Conservation (phyloP, 2,113 vertebrate species). For the Corynorhinus townsendii region DNA sequence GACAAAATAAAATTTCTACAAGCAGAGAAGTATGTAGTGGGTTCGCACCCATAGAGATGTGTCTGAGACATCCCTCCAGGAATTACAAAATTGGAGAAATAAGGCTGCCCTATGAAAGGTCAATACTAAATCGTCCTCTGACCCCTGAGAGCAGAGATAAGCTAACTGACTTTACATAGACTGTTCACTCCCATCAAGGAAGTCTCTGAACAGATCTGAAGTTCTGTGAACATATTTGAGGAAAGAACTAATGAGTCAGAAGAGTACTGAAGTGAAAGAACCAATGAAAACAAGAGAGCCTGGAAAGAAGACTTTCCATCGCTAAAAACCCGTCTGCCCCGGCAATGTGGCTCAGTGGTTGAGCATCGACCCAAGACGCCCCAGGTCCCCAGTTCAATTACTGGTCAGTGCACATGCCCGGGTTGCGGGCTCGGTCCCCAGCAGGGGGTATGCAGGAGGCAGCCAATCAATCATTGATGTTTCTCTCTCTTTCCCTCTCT, state of each 20-base stretch:
- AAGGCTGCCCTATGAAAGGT: background rate
- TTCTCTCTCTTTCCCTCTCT: too few species aligned
- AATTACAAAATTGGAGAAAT: background rate
- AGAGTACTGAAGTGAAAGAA: background rate
- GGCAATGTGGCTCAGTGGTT: too few species aligned
- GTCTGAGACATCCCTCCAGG: background rate
- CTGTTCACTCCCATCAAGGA: background rate
- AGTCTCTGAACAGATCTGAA: background rate
- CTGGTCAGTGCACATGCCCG: too few species aligned
- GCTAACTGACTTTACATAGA: background rate
- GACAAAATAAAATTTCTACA: background rate
- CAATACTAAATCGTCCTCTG: background rate
- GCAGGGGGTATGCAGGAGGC: too few species aligned
- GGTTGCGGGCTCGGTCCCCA: too few species aligned
- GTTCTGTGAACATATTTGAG: background rate
- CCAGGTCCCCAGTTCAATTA: too few species aligned
- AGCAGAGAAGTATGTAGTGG: background rate
- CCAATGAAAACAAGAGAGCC: background rate
- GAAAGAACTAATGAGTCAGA: background rate
- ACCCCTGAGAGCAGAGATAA: background rate
- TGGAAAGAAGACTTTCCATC: background rate
- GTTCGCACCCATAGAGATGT: background rate
- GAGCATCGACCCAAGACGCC: too few species aligned
- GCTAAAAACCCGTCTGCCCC: too few species aligned
- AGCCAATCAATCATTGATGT: too few species aligned